These are phyloP conservation scores for Drosophila stalkeri DNA, from an alignment of 2,888 invertebrate species.

Conservation along the genomic window DNA sequence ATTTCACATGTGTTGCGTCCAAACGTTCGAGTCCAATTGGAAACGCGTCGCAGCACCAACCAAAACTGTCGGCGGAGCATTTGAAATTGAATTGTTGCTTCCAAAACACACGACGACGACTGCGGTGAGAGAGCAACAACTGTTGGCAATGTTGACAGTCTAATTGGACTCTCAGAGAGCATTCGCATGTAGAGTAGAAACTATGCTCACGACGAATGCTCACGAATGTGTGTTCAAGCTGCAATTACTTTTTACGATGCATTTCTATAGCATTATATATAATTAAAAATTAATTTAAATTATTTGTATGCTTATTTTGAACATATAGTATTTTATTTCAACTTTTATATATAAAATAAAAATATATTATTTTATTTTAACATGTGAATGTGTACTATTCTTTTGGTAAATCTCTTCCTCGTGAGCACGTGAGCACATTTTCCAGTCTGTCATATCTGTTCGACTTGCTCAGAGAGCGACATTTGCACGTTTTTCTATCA, in stretches of 20 bases:
- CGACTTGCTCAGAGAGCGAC: slow-evolving; percentile 21
- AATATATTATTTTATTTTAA: not conserved
- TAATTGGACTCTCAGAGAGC: slow-evolving; percentile 39
- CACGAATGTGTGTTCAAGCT: not conserved
- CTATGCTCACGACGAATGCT: slow-evolving; percentile 1
- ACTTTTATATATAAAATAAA: not conserved
- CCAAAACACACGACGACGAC: slow-evolving; percentile 63
- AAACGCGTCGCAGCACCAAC: slow-evolving; percentile 36
- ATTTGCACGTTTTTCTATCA: slow-evolving; percentile 37
- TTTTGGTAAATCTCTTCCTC: no score
- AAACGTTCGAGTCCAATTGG: slow-evolving; percentile 21
- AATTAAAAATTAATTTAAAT: not conserved
- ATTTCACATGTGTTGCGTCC: slow-evolving; percentile 15
- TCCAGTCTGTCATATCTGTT: slow-evolving; percentile 3
- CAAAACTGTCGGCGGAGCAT: slow-evolving; percentile 48
- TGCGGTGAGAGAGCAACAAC: slow-evolving; percentile 27
- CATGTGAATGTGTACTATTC: not conserved
- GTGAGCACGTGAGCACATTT: slow-evolving; percentile 11
- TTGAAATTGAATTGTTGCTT: slow-evolving; percentile 71
- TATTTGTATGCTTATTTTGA: not conserved
- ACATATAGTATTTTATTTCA: no score
- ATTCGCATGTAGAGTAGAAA: not conserved
- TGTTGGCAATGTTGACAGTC: slow-evolving; percentile 33
- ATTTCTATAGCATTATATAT: not conserved
- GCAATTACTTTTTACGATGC: no score